phyloP scores from a whole-genome alignment of 2,888 invertebrate species.

The Sisyra terminalis region DNA sequence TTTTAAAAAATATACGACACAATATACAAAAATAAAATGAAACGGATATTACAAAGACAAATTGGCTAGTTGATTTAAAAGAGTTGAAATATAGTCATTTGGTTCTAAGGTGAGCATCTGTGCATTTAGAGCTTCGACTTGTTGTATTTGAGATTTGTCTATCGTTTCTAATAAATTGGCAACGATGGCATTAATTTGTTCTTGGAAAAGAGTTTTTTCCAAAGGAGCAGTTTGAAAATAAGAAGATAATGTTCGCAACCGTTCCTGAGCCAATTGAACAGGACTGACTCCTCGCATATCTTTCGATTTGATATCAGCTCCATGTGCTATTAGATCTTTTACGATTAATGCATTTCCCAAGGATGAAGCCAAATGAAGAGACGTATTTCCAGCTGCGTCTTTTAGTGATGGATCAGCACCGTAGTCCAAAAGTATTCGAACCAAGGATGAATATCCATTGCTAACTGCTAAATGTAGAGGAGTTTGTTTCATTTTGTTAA shows the following conservation, averaged over 20 bases:
- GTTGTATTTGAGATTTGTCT: slow-evolving; percentile 1
- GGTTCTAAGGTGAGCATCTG: slow-evolving; percentile 1
- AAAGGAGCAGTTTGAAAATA: background rate
- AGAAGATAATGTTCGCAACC: slow-evolving; percentile 41
- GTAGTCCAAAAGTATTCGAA: slow-evolving; percentile 51
- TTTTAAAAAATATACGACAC: no score
- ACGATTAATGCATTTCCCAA: slow-evolving; percentile 61
- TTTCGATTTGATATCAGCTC: slow-evolving; percentile 59
- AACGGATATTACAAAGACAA: slow-evolving; percentile 5
- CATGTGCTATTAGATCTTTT: slow-evolving; percentile 62
- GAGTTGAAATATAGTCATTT: slow-evolving; percentile 3
- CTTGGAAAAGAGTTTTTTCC: background rate
- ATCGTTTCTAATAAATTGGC: slow-evolving; percentile 4
- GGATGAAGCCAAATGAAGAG: slow-evolving; percentile 79
- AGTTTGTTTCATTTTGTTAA: slow-evolving; percentile 62
- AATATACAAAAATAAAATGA: no score
- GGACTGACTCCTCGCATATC: slow-evolving; percentile 72
- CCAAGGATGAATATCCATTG: slow-evolving; percentile 71
- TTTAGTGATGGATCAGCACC: slow-evolving; percentile 78
- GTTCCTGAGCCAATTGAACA: slow-evolving; percentile 69
- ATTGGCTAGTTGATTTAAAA: slow-evolving; percentile 5
- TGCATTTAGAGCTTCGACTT: slow-evolving; percentile 1
- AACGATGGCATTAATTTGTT: slow-evolving; percentile 6
- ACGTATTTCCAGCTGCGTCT: slow-evolving; percentile 75
- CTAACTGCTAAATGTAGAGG: slow-evolving; percentile 77